Base-by-base conservation (phyloP, 2,888 invertebrate species). In the Netelia fuscicornis region DNA sequence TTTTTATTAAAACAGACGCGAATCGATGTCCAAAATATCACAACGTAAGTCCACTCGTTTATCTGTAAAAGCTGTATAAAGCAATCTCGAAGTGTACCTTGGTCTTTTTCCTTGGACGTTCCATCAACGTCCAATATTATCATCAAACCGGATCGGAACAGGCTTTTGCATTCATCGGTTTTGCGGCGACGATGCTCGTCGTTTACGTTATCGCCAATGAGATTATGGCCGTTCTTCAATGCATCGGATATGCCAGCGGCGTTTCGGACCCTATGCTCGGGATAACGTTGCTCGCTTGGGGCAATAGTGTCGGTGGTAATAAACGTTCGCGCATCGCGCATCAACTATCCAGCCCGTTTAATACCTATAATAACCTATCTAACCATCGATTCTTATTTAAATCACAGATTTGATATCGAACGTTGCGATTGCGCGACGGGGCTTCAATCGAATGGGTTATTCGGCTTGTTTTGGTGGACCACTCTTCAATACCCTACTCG, bases 401-500 rank as follows among this genome's bases (percentile, higher is more conserved):
- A 58, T n/a, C 9, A 8, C 91, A 95, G 96, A 96, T 93, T 91
- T 95, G 76, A 94, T 96, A 85, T 94, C 96, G 1, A 95, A 96
- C 90, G 90, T 95, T 0, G 92, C 95, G 6, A 94, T 96, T 88
- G 96, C 96, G 0, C 93, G 94, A 74, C 95, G 95, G 88, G 96
- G 96, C 1, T 96, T 95, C 90, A 95, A 96, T 0, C 94, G 95
- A 81, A 96, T 96, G 96, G 96, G 95, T 0, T 95, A 95, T 89
- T 95, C 96, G 0, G 96, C 96, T 0, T 96, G 96, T 83, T 96
- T 96, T 90, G 96, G 96, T 20, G 96, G 96, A 6, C 96, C 96
- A 1, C 93, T 96, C 80, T 96, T 96, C 89, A 96, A 94, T 88
- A 92, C 94, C 1, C 90, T 95, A 6, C 78, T 94, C 54, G 94